Conservation (phyloP, 1,140 invertebrate genomes). For the Neodiprion lecontei region DNA sequence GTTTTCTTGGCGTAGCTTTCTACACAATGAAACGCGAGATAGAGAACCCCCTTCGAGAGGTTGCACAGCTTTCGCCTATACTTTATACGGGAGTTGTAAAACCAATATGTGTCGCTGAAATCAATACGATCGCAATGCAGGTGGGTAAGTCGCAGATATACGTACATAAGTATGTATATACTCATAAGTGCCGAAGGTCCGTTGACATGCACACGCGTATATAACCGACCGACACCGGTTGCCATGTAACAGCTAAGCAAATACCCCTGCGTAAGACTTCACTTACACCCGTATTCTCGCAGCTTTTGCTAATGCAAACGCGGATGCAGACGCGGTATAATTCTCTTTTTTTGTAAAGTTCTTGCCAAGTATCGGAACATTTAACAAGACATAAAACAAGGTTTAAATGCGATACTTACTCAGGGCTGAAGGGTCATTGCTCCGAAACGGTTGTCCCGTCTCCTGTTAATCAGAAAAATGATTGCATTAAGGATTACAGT, state of each 20-base stretch:
- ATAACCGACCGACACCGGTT: too few species aligned
- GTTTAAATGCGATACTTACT: background rate
- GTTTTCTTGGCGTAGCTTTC: background rate
- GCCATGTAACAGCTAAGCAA: too few species aligned
- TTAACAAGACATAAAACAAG: too few species aligned
- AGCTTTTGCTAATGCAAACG: too few species aligned
- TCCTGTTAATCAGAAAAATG: background rate
- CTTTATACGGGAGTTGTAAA: background rate
- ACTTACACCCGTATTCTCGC: too few species aligned
- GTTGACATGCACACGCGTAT: too few species aligned
- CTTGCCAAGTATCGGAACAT: too few species aligned
- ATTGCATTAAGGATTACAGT: background rate
- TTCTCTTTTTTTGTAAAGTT: too few species aligned
- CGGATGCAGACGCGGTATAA: too few species aligned
- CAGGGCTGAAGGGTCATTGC: background rate
- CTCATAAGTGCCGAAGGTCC: too few species aligned
- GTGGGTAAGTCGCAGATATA: background rate
- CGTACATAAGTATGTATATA: too few species aligned
- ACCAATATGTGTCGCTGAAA: background rate
- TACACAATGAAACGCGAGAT: background rate
- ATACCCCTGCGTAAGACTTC: too few species aligned
- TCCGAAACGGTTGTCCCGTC: constrained; percentile 1
- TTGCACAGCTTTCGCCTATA: background rate
- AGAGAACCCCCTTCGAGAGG: background rate
- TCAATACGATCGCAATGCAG: background rate